Evolutionary conservation across 2,797 vertebrate genomes (phyloP).

Genomic region (Apodemus agrarius): DNA sequence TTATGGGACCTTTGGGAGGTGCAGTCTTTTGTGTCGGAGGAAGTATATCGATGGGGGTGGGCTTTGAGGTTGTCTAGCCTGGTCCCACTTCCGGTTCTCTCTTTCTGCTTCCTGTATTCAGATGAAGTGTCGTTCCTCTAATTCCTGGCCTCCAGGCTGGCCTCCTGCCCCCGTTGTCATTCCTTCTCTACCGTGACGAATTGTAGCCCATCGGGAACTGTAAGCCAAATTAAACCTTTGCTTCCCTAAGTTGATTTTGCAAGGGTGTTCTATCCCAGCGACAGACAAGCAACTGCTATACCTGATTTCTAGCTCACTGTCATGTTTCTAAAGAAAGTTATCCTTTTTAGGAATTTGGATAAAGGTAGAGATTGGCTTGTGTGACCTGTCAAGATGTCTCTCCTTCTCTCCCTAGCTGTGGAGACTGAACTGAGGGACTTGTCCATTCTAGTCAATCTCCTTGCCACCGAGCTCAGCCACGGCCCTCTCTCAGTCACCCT

Average conservation of each 20-base stretch:
- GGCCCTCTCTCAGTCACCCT: background rate
- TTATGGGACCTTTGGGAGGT: background rate
- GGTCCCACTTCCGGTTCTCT: background rate
- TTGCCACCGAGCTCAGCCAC: background rate
- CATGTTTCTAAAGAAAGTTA: slow-evolving; percentile 5
- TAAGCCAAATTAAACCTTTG: background rate
- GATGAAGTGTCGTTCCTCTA: too few relatives aligned
- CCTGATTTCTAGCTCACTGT: background rate
- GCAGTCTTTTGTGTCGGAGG: background rate
- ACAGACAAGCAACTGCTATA: background rate
- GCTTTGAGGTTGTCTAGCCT: background rate
- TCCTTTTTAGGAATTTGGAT: slow-evolving; percentile 25
- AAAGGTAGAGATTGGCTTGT: background rate
- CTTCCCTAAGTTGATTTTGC: background rate
- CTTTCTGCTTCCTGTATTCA: background rate
- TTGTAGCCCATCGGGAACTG: background rate
- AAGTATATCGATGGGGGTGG: background rate
- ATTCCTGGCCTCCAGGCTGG: too few relatives aligned
- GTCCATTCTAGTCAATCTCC: background rate
- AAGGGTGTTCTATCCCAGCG: background rate
- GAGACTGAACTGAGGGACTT: background rate
- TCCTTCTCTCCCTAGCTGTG: background rate
- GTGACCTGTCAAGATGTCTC: background rate
- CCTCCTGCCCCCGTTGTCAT: background rate
- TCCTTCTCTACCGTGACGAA: background rate